Evolutionary conservation across 2,113 vertebrate genomes (phyloP), one percentile per base, ranked within the genome.

Genomic region (Uropsilus gracilis): DNA sequence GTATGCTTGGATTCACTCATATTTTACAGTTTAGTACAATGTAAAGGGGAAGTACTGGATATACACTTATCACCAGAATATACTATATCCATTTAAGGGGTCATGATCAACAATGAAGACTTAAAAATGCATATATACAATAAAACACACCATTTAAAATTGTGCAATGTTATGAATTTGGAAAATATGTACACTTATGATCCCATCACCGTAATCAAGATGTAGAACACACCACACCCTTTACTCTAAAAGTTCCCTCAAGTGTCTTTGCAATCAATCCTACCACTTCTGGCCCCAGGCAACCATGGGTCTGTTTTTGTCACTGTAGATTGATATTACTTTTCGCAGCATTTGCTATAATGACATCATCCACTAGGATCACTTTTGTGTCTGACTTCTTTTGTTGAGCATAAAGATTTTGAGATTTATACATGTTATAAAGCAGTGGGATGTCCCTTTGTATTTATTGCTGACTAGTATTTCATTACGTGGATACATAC

Each of bases 1-100:
- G 18, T 71, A 75, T 81, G 17, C 83, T 76, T 94, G 44, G 64
- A 78, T 80, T 96, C 24, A 42, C 68, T 97, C 53, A 87, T 81
- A 88, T 88, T 95, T 92, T 59, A 83, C 2, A 48, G 6, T 80
- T 90, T 94, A 71, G 80, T 81, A 81, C 73, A 84, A 66, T 34
- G 17, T n/a, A 91, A 61, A 61, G 14, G 76, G 61, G 22, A 86
- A 89, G 26, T 59, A 83, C 48, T 89, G 9, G 28, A 87, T 84
- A 94, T 88, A 34, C 12, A 63, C 26, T 90, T 55, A 77, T 68
- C 44, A 88, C n/a, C 57, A 69, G 14, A 75, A 28, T 87, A 76
- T 73, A 75, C n/a, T 61, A 39, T n/a, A 2, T 81, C 32, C 18
- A 71, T 73, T 85, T 71, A n/a, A 57, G 20, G 18, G 12, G 16